Evolutionary conservation across 2,797 vertebrate genomes (phyloP).

Genomic region (Sebastiscus tertius): DNA sequence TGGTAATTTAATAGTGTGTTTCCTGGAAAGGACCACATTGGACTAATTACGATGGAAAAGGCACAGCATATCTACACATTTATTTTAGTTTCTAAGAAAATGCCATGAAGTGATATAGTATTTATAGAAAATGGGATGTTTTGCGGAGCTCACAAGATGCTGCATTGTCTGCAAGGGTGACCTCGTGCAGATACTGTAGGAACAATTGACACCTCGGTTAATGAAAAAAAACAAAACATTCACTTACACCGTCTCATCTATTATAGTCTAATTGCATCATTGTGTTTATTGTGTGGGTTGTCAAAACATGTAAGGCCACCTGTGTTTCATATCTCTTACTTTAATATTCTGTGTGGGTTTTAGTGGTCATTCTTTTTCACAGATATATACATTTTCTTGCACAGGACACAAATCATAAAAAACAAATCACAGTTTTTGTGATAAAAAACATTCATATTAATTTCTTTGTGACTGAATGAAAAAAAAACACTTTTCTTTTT

Average conservation of each 20-base stretch:
- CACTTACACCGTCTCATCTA: background rate
- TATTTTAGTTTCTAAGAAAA: background rate
- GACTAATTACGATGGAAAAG: background rate
- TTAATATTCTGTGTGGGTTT: background rate
- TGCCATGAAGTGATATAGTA: background rate
- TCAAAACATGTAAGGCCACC: background rate
- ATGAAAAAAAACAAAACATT: background rate
- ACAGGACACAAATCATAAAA: background rate
- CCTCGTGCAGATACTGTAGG: background rate
- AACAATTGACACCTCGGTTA: background rate
- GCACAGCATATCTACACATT: background rate
- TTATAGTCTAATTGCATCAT: background rate
- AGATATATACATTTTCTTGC: background rate
- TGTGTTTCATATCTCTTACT: background rate
- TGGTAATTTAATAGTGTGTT: background rate
- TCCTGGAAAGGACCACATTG: background rate
- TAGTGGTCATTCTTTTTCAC: background rate
- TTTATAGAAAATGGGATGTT: background rate
- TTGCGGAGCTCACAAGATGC: background rate
- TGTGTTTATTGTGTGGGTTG: background rate
- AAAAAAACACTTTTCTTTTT: too few relatives aligned
- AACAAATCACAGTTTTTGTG: background rate
- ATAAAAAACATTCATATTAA: background rate
- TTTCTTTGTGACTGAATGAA: background rate
- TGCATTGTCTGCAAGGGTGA: background rate